Base-by-base conservation (phyloP, 2,113 vertebrate species). In the Prunella himalayana region DNA sequence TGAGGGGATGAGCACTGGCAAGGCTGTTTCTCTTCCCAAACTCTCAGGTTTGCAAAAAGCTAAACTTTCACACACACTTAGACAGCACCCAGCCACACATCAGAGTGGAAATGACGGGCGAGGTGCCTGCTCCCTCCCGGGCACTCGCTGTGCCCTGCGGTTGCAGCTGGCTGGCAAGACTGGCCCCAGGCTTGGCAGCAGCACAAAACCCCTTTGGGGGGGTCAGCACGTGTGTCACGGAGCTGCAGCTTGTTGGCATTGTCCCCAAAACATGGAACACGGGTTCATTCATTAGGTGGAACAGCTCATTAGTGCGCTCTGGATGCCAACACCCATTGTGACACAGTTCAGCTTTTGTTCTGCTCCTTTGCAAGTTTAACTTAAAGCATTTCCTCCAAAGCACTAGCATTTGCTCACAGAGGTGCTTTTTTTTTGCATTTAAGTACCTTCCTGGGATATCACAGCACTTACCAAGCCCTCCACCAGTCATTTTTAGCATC, bases 61-160 rank as follows among this genome's bases (percentile, higher is more conserved):
- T 33, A 0, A 90, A 41, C 18, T 42, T 54, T 20, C 24, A 6
- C 2, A 10, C 30, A 1, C 11, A 6, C 13, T 15, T 4, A 5
- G 13, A 21, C 0, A 50, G 25, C 19, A 21, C 30, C 10, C 25
- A 31, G 7, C 7, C 1, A 2, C 10, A 16, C 7, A 1, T 3
- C 4, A 5, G 35, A 6, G 57, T 21, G 45, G 75, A 23, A 51
- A 10, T 0, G 28, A 1, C 0, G 24, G 60, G 27, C 0, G 9
- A 24, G 64, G 17, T 1, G 12, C 23, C 63, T 5, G 17, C 1
- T 23, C 66, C 27, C 47, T 44, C 4, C 30, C 3, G 11, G n/a
- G 7, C 50, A 3, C 22, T 7, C 3, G 0, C 0, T 0, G 18
- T 20, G 47, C 35, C 64, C 60, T 6, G 56, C 0, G 56, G 10